phyloP scores from a whole-genome alignment of 2,888 invertebrate species.

The Itoplectis maculator region DNA sequence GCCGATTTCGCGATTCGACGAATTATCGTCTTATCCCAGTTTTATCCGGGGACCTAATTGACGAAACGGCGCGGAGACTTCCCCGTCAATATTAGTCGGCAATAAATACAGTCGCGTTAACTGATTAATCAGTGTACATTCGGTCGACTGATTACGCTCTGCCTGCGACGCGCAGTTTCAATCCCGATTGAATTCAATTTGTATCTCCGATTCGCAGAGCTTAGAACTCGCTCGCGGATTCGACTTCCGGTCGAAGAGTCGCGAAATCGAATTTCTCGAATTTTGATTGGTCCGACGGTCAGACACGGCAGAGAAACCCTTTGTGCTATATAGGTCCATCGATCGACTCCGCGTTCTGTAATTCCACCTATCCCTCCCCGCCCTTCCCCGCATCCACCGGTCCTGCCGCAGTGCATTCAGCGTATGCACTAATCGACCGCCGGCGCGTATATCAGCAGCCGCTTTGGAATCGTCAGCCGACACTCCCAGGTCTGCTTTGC shows the following conservation, averaged over 20 bases:
- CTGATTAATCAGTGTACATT: no score
- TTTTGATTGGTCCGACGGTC: neutral
- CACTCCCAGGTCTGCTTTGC: no score
- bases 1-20: conserved; percentile 1
- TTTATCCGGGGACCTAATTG: neutral
- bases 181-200: no score
- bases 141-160: no score
- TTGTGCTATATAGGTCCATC: neutral
- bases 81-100: neutral
- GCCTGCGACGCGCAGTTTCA: no score
- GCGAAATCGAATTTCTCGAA: neutral
- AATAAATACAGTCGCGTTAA: no score
- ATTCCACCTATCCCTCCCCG: neutral
- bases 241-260: neutral
- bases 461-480: neutral
- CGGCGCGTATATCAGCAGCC: neutral
- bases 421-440: neutral
- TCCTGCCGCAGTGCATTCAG: neutral
- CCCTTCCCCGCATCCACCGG: neutral
- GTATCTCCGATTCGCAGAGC: no score
- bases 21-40: neutral
- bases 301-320: neutral
- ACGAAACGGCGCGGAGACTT: neutral
- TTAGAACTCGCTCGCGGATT: no score
- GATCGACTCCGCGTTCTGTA: neutral